Conservation (phyloP, 2,797 vertebrate genomes). For the Melanotaenia trifasciata region DNA sequence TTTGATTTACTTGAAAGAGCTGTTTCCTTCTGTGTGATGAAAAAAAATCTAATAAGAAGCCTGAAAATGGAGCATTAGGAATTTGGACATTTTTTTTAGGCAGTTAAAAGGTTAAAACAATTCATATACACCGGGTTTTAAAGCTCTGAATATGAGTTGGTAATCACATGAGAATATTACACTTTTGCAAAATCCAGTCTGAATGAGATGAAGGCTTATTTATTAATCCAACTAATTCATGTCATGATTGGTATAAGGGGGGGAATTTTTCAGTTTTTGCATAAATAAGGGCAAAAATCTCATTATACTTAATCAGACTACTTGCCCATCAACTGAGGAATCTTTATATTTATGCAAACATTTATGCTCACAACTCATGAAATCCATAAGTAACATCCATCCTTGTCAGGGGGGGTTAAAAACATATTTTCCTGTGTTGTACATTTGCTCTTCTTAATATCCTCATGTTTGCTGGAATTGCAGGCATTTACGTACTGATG, state of each 20-base stretch:
- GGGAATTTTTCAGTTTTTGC: background rate
- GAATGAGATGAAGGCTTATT: background rate
- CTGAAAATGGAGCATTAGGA: background rate
- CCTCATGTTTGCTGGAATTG: slow-evolving; percentile 17
- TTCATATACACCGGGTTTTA: background rate
- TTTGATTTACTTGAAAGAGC: background rate
- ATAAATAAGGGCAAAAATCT: background rate
- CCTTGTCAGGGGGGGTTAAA: slow-evolving; percentile 30
- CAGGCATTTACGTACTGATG: slow-evolving; percentile 21
- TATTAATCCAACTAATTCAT: background rate
- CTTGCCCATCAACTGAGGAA: background rate
- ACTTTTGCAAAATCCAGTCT: background rate
- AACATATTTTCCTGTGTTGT: slow-evolving; percentile 32
- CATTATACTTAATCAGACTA: background rate
- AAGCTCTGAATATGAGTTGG: background rate
- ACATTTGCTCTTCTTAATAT: slow-evolving; percentile 48
- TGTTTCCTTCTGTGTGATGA: too few relatives aligned
- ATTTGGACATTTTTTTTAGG: background rate
- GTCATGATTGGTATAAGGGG: background rate
- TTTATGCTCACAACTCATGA: slow-evolving; percentile 15
- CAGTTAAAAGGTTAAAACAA: background rate
- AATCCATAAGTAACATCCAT: slow-evolving; percentile 44
- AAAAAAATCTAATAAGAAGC: background rate
- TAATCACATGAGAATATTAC: background rate
- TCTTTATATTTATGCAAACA: slow-evolving; percentile 13